Conservation (phyloP, 2,797 vertebrate genomes). For the Pyrrhura leucotis region DNA sequence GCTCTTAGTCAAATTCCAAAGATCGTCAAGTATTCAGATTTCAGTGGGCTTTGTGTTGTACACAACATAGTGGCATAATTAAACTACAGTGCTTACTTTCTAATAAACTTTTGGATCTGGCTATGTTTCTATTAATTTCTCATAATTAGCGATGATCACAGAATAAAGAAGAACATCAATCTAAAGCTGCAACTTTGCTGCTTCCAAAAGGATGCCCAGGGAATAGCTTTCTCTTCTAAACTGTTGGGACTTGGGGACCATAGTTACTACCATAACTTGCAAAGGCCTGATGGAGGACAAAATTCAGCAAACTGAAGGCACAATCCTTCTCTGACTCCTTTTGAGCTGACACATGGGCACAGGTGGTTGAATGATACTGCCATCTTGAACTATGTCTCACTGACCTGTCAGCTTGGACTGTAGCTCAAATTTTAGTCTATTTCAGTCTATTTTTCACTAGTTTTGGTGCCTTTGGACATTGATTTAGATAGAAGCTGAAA, state of each 20-base stretch:
- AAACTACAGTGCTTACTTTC: conserved; percentile 68
- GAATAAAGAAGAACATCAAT: conserved; percentile 24
- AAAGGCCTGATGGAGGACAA: neutral
- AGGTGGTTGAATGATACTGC: neutral
- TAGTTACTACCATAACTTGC: neutral
- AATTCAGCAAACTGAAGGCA: neutral
- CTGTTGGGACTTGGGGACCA: neutral
- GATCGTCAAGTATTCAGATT: conserved; percentile 76
- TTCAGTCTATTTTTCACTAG: neutral
- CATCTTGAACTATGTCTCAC: neutral
- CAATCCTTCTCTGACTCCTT: neutral
- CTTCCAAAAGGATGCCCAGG: neutral
- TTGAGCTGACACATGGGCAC: fast-evolving
- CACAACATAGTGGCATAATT: conserved; percentile 70
- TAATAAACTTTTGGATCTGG: conserved; percentile 60
- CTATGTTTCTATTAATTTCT: conserved; percentile 65
- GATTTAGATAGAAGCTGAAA: neutral
- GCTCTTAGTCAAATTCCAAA: conserved; percentile 72
- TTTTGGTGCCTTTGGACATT: neutral
- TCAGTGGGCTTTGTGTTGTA: conserved; percentile 68
- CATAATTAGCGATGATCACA: conserved; percentile 66
- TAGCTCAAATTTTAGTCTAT: neutral
- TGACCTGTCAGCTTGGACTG: neutral
- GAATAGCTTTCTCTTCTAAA: neutral
- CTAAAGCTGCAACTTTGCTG: conserved; percentile 7